Evolutionary conservation across 2,888 invertebrate genomes (phyloP), one percentile per base, ranked within the genome.

Genomic region (Ormyrus labotus): DNA sequence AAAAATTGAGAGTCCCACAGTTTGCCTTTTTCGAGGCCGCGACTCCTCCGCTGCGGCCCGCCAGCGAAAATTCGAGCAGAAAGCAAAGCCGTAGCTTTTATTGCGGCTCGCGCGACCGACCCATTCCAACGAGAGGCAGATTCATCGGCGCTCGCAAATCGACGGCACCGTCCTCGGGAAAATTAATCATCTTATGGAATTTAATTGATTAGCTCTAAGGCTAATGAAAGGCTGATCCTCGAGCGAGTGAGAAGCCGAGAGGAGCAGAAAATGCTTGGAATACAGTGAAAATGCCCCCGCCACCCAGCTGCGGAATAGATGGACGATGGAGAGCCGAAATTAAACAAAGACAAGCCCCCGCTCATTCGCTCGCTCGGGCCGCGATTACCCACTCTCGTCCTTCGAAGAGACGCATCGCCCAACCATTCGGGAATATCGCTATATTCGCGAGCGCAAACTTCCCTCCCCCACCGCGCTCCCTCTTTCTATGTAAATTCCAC

Each of bases 331-430:
- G 83, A 83, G 85, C 85, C 84, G 84, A 87, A 87, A 87, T 87
- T 85, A 86, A 87, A 87, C 87, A 87, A 87, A 87, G 87, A 85
- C 84, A 84, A 82, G 84, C 85, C 84, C 83, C 63, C 75, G 74
- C 13, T 71, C 55, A 11, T 6, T 53, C 58, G 9, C n/a, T 55
- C 48, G 19, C 58, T 50, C 65, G 11, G 73, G 72, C 63, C 73
- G 60, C 74, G 74, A 81, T 81, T 78, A 78, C 57, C 78, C 60
- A 34, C 77, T 70, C 78, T 76, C 78, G 50, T 78, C 71, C 79
- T 76, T 73, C 73, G 73, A 79, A 82, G 80, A 78, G 82, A 78
- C 72, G 71, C 63, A 53, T n/a, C 19, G 72, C 51, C 65, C 34
- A 73, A 68, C 82, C 80, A 80, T 82, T 80, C 80, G 78, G 80